Evolutionary conservation across 2,888 invertebrate species (phyloP), one percentile per base, ranked within the genome.

Genomic region (Dolichopus griseipennis): DNA sequence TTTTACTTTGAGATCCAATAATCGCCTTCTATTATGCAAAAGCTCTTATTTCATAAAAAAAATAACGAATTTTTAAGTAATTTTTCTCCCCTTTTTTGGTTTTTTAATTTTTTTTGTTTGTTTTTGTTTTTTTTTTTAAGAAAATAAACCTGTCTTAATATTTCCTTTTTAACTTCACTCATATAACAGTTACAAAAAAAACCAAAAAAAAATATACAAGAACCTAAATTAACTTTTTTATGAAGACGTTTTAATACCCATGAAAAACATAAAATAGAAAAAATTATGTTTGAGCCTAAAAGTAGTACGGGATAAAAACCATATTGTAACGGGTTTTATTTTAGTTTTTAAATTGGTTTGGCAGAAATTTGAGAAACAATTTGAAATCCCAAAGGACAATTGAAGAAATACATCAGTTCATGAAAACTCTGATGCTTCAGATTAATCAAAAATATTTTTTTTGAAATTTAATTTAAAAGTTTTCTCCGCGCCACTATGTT

Each of bases 111-210:
- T 43, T 43, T n/a, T 2, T 37, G 12, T 52, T 52, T 52, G 2
- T 18, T 52, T 52, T 52, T 52, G 9, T 1, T 6, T 52, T n/a
- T 52, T 52, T 52, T 6, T 37, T 52, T 18, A 52, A 7, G 18
- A 52, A 52, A 52, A 52, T 52, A 52, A 52, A 52, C 52, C 52
- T 52, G 52, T 52, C 52, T 52, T 52, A 52, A 52, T 52, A 52
- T 52, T 52, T 52, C 52, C 52, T n/a, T 18, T 52, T 52, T 52
- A 52, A 52, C 18, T 15, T 52, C 27, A 27, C 3, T 27, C 52
- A 12, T 52, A 52, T 18, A 52, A 52, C 52, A 3, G 52, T 15
- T 15, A 12, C 15, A 41, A 41, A 41, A 41, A 12, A 27, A n/a
- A n/a, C n/a, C n/a, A n/a, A n/a, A n/a, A n/a, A 4, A 37, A 7